Evolutionary conservation across 2,113 vertebrate genomes (phyloP), one percentile per base, ranked within the genome.

Genomic region (Phasianus colchicus): DNA sequence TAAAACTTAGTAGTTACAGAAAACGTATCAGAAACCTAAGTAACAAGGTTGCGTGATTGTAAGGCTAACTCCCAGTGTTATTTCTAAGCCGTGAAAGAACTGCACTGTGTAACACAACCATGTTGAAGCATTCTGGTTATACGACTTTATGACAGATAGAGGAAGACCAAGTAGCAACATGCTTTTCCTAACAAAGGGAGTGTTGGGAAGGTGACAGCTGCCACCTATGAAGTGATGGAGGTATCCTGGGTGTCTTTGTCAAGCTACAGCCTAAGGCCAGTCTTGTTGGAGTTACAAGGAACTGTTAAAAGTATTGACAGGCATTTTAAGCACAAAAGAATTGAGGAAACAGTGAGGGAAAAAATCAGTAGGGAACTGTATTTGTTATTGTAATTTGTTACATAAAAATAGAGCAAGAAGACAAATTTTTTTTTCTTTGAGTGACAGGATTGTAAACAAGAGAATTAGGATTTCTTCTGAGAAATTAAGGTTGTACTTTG

Each of bases 231-330:
- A 91, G 95, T 85, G 92, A 96, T 43, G 70, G 79, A 42, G n/a
- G 83, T 97, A 79, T 96, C 96, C 95, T 95, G 97, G 94, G 96
- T 95, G 47, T 90, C 94, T 93, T 97, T 97, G 97, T 97, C 94
- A 97, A 94, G 83, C 72, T 92, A 92, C 74, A 97, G 97, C 98
- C 98, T 92, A 96, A 97, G 96, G 98, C 95, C 88, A 93, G 84
- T 96, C 92, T 96, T 97, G 89, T 81, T 96, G 95, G 95, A 97
- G 90, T 92, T 91, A 97, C 64, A 97, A 97, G 93, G 91, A 97
- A 90, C 87, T 95, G 79, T 92, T 98, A 96, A 95, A 97, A 91
- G 83, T 78, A 95, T 83, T 95, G 96, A 96, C 97, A 97, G 91
- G 95, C 91, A 93, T 95, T 96, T 98, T 97, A 86, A 96, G 85